Evolutionary conservation across 2,113 vertebrate species (phyloP), one percentile per base, ranked within the genome.

Genomic region (Camelus bactrianus): DNA sequence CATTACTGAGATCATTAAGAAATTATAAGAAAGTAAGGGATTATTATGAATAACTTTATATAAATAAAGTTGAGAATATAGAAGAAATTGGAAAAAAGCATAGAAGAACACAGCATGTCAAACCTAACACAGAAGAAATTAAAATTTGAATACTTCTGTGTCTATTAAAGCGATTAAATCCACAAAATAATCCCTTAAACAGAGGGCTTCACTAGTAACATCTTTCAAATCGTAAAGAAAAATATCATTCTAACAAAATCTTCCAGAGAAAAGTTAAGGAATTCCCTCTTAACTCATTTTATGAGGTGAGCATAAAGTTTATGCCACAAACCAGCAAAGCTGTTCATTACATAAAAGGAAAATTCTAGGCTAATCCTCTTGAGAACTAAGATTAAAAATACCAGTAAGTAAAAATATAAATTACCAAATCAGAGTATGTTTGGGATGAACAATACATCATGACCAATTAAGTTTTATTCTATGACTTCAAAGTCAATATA

Each of bases 21-120:
- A 19, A 89, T 81, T 81, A 62, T n/a, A 76, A 86, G 1, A 19
- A n/a, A 81, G 65, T 80, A 30, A 52, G 35, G 11, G 7, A 26
- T 72, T 75, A 89, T 60, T 80, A 72, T 86, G 11, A 52, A 89
- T 70, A 56, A 77, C 6, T n/a, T 54, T 70, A 69, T 86, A 19
- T 62, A 80, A 84, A 93, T 38, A 72, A 52, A 77, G n/a, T 77
- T 86, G 13, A 96, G 93, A 54, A 35, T 69, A 85, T 5, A 48
- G 17, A 93, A 90, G 20, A 85, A n/a, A 89, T 28, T 60, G 12
- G 84, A 77, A 67, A 46, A 52, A 22, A 58, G 9, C 22, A 58
- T 16, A 65, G 17, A 32, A 50, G 76, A 56, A 4, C 38, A 77
- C 3, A 88, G 19, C 52, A 28, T 73, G 48, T 32, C 32, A 58